Evolutionary conservation across 1,140 invertebrate genomes (phyloP), one percentile per base, ranked within the genome.

Genomic region (Euborellia annulipes): DNA sequence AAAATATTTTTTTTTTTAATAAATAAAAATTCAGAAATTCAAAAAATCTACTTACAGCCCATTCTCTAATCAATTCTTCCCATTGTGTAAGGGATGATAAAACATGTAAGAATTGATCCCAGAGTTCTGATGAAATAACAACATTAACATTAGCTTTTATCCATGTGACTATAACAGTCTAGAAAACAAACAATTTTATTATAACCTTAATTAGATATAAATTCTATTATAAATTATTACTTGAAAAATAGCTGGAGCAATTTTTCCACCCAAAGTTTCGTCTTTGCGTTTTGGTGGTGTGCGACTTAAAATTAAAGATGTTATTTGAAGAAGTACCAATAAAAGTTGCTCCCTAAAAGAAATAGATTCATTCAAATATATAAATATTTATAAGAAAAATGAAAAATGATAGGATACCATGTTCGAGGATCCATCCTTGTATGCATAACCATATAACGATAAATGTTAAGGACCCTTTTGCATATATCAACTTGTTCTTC

Each of bases 121-220:
- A 98, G 3, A 98, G 65, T 55, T 88, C 79, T 7, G 78, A 69
- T 42, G 80, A 80, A 43, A 93, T 86, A 3, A 83, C 74, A 2
- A 96, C 90, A 66, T 95, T 94, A 46, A 96, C 71, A 66, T 96
- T 95, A 0, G 92, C 92, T 60, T 94, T 92, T 50, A 97, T 96
- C 91, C 92, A 97, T 1, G 91, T 95, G 34, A 97, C 92, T 51
- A 97, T 94, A 13, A 97, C 62, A 1, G 93, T 98, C 73, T 97
- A 79, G 57, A 89, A 64, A n/a, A 52, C 19, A 43, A 45, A 37
- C 43, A 11, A 42, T 22, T 6, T 20, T 2, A 46, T 20, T 37
- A 39, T 21, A 16, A 46, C n/a, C 19, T 20, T n/a, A 45, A 40
- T 6, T 20, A 48, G 39, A 2, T 21, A n/a, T 4, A 27, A 23